Evolutionary conservation across 2,113 vertebrate species (phyloP), one percentile per base, ranked within the genome.

Genomic region (Anguilla rostrata): DNA sequence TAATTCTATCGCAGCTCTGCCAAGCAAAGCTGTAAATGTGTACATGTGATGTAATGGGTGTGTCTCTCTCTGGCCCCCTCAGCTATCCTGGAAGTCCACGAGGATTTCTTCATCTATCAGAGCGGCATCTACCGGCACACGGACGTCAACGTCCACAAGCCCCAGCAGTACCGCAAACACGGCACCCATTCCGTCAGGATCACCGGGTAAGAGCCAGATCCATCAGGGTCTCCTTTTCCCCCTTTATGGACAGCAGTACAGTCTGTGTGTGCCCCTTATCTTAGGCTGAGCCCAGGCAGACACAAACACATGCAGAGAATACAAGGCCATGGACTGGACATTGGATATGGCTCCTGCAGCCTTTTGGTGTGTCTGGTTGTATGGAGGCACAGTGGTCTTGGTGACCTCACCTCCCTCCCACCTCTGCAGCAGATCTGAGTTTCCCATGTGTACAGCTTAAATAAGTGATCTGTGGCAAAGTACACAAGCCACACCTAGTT

Each of bases 41-140:
- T 84, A 7, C 11, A 16, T 15, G 5, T 79, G 66, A 40, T 85
- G 20, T 86, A 82, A 86, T 43, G 57, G n/a, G 43, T 86, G 80
- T 89, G 78, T 89, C 86, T 84, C 66, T 20, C 12, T 88, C 40
- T 90, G 87, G 88, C 57, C 87, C 84, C 88, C 84, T 57, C 95
- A 99, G 98, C 98, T 60, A 97, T 99, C 90, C 96, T 99, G 97
- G 98, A 99, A 89, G 98, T 99, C 75, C 97, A 99, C 0, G 98
- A 99, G 91, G 98, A 99, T 92, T 99, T 99, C 95, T 99, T 99
- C 93, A 92, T 97, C 90, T 99, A 99, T 91, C 94, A 95, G 91
- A 94, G 93, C 0, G 98, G 98, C 82, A 95, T 99, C 93, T 99
- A 99, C 84, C 96, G 95, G 83, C 97, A 99, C 94, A 97, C 96